Conservation (phyloP, 2,113 vertebrate genomes). For the Piaya cayana region DNA sequence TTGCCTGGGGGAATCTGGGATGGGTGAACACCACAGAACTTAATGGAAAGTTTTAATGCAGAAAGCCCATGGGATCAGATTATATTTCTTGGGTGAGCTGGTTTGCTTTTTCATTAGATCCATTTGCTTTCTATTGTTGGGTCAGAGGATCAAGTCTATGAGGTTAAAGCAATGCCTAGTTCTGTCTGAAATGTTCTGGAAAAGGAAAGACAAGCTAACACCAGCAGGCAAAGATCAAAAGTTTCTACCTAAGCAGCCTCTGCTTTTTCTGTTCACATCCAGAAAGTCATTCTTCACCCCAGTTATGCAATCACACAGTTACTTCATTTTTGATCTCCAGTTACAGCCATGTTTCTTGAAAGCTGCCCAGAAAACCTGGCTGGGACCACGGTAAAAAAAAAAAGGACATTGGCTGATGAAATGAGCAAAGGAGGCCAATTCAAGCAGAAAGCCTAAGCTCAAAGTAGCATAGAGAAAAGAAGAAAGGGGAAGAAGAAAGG, state of each 20-base stretch:
- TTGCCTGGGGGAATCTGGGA: conserved; percentile 37
- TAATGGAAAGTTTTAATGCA: conserved; percentile 53
- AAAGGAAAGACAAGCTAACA: conserved; percentile 3
- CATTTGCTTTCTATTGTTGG: background rate
- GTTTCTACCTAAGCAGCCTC: background rate
- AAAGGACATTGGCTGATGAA: background rate
- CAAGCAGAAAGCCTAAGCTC: background rate
- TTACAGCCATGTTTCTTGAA: conserved; percentile 1
- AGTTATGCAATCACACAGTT: conserved; percentile 27
- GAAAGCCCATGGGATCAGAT: conserved; percentile 1
- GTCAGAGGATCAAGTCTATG: background rate
- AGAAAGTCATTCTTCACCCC: conserved; percentile 8
- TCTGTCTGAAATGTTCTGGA: background rate
- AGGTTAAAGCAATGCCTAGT: background rate
- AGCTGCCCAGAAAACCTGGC: conserved; percentile 54
- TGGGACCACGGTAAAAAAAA: background rate
- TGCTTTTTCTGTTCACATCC: conserved; percentile 8
- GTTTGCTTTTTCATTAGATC: conserved; percentile 39
- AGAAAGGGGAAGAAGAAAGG: background rate
- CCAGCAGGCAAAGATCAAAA: background rate
- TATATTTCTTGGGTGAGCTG: conserved; percentile 25
- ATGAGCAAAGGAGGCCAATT: background rate
- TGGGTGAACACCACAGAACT: conserved; percentile 29
- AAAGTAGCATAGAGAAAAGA: background rate
- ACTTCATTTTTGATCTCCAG: conserved; percentile 36